Evolutionary conservation across 2,113 vertebrate genomes (phyloP).

Genomic region (Megaceryle maxima): DNA sequence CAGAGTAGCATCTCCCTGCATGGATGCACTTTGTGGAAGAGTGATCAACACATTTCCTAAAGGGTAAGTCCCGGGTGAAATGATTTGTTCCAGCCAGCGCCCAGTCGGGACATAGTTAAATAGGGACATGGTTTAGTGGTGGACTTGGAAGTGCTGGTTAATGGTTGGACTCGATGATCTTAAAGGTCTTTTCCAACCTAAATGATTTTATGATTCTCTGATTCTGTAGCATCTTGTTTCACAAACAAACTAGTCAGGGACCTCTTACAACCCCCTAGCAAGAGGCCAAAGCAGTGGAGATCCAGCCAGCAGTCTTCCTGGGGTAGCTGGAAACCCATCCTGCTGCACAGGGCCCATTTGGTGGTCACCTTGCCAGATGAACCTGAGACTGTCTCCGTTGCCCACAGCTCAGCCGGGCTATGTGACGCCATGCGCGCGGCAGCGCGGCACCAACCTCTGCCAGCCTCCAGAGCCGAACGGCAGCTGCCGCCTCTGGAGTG

Average conservation of each 20-base stretch:
- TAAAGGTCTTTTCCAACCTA: not conserved
- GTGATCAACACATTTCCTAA: not conserved
- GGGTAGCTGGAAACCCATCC: not conserved
- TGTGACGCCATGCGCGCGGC: accelerated
- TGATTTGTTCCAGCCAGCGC: not conserved
- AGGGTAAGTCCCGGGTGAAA: not conserved
- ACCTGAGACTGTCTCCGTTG: not conserved
- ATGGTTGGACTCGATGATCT: not conserved
- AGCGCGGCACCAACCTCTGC: accelerated
- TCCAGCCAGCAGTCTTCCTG: not conserved
- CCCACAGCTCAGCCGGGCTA: not conserved
- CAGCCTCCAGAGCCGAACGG: not conserved
- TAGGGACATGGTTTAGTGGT: not conserved
- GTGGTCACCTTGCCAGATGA: too few species aligned
- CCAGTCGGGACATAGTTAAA: not conserved
- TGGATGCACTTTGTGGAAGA: not conserved
- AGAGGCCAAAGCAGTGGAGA: not conserved
- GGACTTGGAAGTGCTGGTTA: not conserved
- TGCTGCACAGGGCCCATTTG: accelerated
- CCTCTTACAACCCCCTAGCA: accelerated
- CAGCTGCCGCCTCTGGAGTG: not conserved
- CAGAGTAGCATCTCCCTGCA: not conserved
- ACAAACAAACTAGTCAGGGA: not conserved
- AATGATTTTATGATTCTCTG: not conserved
- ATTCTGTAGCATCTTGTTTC: not conserved